Base-by-base conservation (phyloP, 2,797 vertebrate species). In the Falco naumanni region DNA sequence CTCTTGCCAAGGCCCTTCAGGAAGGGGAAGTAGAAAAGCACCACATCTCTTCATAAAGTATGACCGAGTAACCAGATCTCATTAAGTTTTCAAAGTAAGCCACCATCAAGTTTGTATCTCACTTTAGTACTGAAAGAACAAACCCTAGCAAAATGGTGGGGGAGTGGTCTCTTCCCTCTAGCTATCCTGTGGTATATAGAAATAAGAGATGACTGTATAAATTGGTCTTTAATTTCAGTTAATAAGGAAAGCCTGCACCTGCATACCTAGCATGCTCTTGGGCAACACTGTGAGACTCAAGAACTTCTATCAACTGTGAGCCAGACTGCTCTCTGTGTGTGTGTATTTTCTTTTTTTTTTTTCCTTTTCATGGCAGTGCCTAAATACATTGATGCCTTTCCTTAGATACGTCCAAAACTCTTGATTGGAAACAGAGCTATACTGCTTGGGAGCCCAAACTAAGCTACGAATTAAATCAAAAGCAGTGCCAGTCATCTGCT, bases 281-380 rank as follows among this genome's bases (percentile, higher is more conserved):
- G 65, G 16, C 34, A 75, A 8, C 25, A 14, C 1, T 47, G 15
- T 47, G 45, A 56, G 57, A 78, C 45, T 24, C 13, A 45, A 87
- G 26, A 56, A 28, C 48, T 68, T 34, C 18, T 61, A 4, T 25
- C 6, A 34, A 43, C 6, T 63, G 48, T 16, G 33, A 71, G 15
- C 47, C 50, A 65, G 51, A 64, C 22, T 37, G 24, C 41, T 43
- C 41, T 14, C 11, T 16, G 9, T 66, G 5, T 68, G 0, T 15
- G 1, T 28, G 2, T 37, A 12, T 41, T 39, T 39, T 39, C 37
- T 39, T 39, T 11, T 5, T 20, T 0, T 0, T 13, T 24, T 50
- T 41, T 34, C 3, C 6, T 57, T 76, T 81, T 68, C 10, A 19
- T 80, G 6, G 66, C 79, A 76, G 21, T 51, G 13, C 15, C 61